Conservation (phyloP, 2,797 vertebrate species). For the Syndactyla subalaris region DNA sequence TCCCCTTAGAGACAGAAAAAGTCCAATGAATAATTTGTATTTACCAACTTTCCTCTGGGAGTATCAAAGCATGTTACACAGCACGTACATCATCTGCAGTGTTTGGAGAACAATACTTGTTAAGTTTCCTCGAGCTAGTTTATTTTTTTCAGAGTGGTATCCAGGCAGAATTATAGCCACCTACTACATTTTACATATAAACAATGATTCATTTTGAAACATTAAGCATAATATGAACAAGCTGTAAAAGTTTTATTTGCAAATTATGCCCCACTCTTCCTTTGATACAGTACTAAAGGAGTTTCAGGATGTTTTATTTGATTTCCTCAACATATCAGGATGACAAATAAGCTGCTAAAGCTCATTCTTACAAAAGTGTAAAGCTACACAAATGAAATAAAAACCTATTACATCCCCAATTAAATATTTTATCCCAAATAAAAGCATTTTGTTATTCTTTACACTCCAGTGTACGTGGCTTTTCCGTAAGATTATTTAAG, state of each 20-base stretch:
- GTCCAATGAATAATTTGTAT: constrained; percentile 24
- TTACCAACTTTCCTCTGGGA: constrained; percentile 36
- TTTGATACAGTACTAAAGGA: background rate
- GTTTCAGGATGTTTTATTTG: background rate
- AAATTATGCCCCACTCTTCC: background rate
- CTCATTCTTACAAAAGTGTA: background rate
- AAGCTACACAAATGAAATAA: background rate
- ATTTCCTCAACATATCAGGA: background rate
- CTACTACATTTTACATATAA: background rate
- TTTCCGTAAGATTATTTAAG: background rate
- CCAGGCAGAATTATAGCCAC: constrained; percentile 44
- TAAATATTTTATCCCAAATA: background rate
- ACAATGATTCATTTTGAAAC: constrained; percentile 31
- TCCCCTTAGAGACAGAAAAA: constrained; percentile 76
- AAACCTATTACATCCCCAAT: background rate
- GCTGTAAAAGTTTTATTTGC: constrained; percentile 26
- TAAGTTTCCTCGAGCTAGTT: constrained; percentile 26
- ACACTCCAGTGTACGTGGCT: background rate
- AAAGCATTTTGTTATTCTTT: background rate
- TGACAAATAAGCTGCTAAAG: background rate
- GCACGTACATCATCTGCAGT: constrained; percentile 1
- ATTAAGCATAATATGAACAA: background rate
- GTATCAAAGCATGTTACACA: constrained; percentile 30
- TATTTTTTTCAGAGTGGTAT: background rate
- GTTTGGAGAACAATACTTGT: constrained; percentile 22